phyloP scores from a whole-genome alignment of 2,797 vertebrate species.

The Chromobotia macracanthus region DNA sequence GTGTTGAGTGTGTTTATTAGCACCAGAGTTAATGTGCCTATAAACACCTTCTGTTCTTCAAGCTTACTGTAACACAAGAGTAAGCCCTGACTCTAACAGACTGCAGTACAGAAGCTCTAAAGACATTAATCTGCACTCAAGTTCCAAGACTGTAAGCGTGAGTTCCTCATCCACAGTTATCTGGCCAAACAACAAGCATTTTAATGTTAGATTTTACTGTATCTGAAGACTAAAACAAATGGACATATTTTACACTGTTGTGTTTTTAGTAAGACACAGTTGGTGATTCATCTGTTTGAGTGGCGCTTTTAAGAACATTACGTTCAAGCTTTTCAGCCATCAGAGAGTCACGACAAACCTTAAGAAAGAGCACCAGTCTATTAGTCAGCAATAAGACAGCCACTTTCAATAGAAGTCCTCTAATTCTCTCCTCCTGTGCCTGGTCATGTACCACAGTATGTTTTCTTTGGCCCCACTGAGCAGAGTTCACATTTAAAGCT shows the following conservation, averaged over 20 bases:
- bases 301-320: slow-evolving; percentile 34
- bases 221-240: background rate
- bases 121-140: background rate
- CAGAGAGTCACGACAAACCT: slow-evolving; percentile 3
- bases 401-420: slow-evolving; percentile 16
- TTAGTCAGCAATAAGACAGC: slow-evolving; percentile 20
- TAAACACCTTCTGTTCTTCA: background rate
- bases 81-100: background rate
- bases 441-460: slow-evolving; percentile 34
- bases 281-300: slow-evolving; percentile 15
- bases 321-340: slow-evolving; percentile 20
- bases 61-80: background rate
- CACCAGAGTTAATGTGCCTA: too few species aligned
- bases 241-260: background rate
- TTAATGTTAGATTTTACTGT: background rate
- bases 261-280: slow-evolving; percentile 1
- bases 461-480: slow-evolving; percentile 47
- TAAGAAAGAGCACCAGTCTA: slow-evolving; percentile 15
- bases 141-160: background rate
- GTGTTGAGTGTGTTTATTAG: too few species aligned
- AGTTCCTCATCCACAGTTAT: background rate
- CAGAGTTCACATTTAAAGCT: slow-evolving; percentile 42
- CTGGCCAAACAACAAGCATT: background rate
- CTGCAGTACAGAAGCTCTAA: background rate
- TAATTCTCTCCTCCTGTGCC: slow-evolving; percentile 37